Conservation (phyloP, 2,888 invertebrate genomes). For the Strigamia transsilvanica region DNA sequence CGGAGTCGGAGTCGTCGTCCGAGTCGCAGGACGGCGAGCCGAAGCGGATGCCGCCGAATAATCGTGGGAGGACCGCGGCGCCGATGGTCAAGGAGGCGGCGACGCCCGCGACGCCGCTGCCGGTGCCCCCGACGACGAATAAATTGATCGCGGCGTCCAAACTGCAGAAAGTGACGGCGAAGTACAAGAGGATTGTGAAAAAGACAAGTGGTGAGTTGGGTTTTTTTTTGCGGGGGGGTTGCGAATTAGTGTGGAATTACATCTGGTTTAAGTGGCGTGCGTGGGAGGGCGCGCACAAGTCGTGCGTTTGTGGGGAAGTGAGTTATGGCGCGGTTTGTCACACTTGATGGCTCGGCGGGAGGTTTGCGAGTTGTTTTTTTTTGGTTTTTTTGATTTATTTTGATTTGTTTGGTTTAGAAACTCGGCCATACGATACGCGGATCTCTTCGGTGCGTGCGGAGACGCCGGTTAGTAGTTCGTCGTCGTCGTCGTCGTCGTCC, state of each 20-base stretch:
- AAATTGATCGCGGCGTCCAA: slow-evolving; percentile 22
- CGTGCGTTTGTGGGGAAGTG: slow-evolving; percentile 7
- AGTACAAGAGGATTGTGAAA: background rate
- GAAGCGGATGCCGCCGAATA: slow-evolving; percentile 42
- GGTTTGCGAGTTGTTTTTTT: background rate
- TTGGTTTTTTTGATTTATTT: background rate
- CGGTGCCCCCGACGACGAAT: background rate
- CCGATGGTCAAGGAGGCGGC: background rate
- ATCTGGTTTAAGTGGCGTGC: background rate
- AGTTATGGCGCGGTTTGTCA: background rate
- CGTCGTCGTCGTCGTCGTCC: slow-evolving; percentile 28
- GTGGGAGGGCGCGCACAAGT: background rate
- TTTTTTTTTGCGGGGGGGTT: no score
- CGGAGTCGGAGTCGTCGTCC: slow-evolving; percentile 29
- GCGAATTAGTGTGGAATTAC: slow-evolving; percentile 29
- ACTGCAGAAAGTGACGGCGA: slow-evolving; percentile 5
- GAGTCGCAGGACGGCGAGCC: slow-evolving; percentile 3
- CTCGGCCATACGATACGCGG: background rate
- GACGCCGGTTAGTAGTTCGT: background rate
- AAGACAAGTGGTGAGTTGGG: slow-evolving; percentile 27
- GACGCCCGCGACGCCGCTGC: background rate
- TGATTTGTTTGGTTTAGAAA: background rate
- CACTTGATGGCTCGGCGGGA: background rate
- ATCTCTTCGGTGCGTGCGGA: background rate
- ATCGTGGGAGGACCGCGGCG: background rate